Percentiles rank a stretch among this genome's conserved stretches.
phyloP scores from a whole-genome alignment of 2,888 invertebrate genomes.

The Heteromyza rotundicornis region DNA sequence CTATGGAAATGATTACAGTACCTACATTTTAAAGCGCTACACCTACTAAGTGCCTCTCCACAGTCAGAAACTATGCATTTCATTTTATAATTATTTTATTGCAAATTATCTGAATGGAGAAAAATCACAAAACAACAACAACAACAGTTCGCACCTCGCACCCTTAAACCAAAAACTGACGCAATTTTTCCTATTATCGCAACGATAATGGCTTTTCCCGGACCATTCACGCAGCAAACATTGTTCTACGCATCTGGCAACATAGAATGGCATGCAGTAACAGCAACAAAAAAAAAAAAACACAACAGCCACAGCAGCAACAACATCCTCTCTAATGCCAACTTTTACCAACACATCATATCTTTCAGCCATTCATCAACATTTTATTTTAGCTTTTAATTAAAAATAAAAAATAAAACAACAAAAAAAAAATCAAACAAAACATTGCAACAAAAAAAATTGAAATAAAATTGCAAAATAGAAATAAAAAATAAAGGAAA shows the following conservation, averaged over 20 bases:
- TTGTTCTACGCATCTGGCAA: slow-evolving; percentile 1
- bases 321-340: not conserved
- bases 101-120: no score
- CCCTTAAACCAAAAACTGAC: not conserved
- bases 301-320: not conserved
- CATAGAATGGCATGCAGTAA: no score
- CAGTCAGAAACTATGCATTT: no score
- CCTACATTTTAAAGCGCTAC: no score
- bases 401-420: slow-evolving; percentile 4
- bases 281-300: no score
- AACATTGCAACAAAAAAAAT: slow-evolving; percentile 3
- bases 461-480: slow-evolving; percentile 1
- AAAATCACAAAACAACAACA: no score
- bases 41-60: no score
- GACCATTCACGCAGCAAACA: not conserved
- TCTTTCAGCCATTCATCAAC: slow-evolving; percentile 4
- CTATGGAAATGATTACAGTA: no score
- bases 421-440: not conserved
- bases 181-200: not conserved
- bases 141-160: no score
- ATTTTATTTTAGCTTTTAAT: slow-evolving; percentile 6
- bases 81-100: no score
- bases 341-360: not conserved
- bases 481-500: not conserved
- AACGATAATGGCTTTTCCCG: not conserved